These are phyloP conservation scores for Euphonia xanthogaster DNA, from an alignment of 2,797 vertebrate species.

Conservation along the genomic window DNA sequence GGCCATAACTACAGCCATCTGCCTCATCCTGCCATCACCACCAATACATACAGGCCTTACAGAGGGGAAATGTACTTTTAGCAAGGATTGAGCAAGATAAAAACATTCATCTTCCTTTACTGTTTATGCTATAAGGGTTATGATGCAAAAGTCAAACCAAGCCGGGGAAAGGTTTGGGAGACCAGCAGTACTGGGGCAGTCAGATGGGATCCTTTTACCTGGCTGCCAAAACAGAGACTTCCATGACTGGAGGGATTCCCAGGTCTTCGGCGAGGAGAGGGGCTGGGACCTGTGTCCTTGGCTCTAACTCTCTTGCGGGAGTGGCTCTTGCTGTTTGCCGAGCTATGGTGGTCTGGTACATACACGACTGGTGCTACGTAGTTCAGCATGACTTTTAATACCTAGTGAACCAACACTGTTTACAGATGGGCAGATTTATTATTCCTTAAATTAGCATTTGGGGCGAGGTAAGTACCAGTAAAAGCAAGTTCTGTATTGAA, in stretches of 20 bases:
- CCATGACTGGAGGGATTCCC: rapidly evolving
- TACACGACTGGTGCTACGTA: neutral
- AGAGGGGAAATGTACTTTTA: neutral
- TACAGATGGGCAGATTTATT: neutral
- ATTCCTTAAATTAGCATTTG: neutral
- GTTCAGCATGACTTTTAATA: neutral
- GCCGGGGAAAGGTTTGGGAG: neutral
- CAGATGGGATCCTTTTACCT: neutral
- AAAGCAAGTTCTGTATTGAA: neutral
- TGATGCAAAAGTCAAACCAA: neutral
- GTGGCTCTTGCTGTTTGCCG: neutral
- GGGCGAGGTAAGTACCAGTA: neutral
- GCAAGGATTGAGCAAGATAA: neutral
- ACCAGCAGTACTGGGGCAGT: neutral
- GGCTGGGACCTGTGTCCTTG: neutral
- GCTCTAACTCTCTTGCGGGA: rapidly evolving
- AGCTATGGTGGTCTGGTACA: rapidly evolving
- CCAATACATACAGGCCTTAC: neutral
- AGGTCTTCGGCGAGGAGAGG: neutral
- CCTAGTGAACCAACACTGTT: neutral
- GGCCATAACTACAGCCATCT: neutral
- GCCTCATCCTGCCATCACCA: neutral
- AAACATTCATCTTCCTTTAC: neutral
- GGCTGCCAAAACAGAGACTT: neutral
- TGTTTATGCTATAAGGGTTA: neutral